These are phyloP conservation scores for Aphyosemion australe DNA, from an alignment of 2,113 vertebrate genomes.

Conservation along the genomic window DNA sequence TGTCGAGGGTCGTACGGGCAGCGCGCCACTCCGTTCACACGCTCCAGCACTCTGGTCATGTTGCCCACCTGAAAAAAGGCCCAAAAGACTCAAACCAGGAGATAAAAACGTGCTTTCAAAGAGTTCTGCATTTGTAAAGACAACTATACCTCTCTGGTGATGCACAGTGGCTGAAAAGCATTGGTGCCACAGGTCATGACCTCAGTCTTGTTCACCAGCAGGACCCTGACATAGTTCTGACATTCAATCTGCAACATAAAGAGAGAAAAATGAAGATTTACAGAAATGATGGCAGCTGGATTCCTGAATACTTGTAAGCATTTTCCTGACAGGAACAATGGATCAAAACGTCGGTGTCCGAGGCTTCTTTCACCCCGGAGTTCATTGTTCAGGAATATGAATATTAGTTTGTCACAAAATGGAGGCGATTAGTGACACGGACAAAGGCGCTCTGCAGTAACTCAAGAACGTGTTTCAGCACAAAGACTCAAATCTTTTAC, in stretches of 20 bases:
- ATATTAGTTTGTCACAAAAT: slow-evolving; percentile 10
- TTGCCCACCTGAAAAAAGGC: slow-evolving; percentile 86
- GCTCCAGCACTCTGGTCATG: slow-evolving; percentile 90
- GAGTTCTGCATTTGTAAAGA: not conserved
- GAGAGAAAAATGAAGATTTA: not conserved
- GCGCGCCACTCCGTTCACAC: slow-evolving; percentile 94
- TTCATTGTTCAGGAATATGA: slow-evolving; percentile 39
- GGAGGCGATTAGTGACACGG: slow-evolving; percentile 21
- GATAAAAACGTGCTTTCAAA: too few species aligned
- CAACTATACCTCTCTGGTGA: slow-evolving; percentile 87
- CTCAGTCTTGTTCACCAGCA: slow-evolving; percentile 92
- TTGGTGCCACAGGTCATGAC: slow-evolving; percentile 97
- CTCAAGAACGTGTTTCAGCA: slow-evolving; percentile 9
- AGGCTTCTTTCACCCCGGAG: not conserved
- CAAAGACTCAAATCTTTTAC: slow-evolving; percentile 28
- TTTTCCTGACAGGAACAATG: not conserved
- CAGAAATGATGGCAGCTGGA: not conserved
- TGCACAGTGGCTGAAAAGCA: slow-evolving; percentile 93
- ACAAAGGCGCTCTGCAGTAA: slow-evolving; percentile 13
- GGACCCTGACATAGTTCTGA: slow-evolving; percentile 96
- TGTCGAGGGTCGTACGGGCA: slow-evolving; percentile 97
- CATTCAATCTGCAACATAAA: slow-evolving; percentile 86
- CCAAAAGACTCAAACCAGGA: not conserved
- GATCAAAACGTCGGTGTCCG: slow-evolving; percentile 8
- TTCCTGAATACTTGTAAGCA: slow-evolving; percentile 1